Base-by-base conservation (phyloP, 2,797 vertebrate species). In the Myotis daubentonii region DNA sequence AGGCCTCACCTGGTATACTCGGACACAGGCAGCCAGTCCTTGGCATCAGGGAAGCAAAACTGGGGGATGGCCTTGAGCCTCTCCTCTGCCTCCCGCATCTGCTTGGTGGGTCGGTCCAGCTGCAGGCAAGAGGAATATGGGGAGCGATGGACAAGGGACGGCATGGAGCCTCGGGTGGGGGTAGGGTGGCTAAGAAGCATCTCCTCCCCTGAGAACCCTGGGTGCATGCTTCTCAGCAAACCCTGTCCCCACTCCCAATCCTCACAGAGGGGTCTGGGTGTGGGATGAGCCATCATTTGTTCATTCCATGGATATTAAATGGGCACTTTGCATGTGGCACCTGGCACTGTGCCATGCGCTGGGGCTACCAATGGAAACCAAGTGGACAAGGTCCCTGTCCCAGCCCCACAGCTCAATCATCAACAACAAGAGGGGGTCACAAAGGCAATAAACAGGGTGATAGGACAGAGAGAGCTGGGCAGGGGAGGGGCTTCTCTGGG, bases 41-140 rank as follows among this genome's bases (percentile, higher is more conserved):
- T 99, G 95, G 99, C 99, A 94, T 99, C 99, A 22, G 99, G 99
- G 96, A 99, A 99, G 98, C 99, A 99, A 98, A 99, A 99, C 97
- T 99, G 99, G 17, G 99, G 99, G 93, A 99, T 99, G 57, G 99
- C 99, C 98, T 99, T 99, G 90, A 99, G 99, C 66, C 99, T 98
- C 96, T 99, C 99, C 95, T 99, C 99, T 0, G 99, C 99, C 96
- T 99, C 99, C 72, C 99, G 99, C 98, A 99, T 99, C 98, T 99
- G 99, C 97, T 99, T 99, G 95, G 99, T 99, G 91, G 98, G 99
- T 95, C 99, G 98, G 98, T 99, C 99, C 97, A 99, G 98, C 99
- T 99, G 98, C 72, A 92, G 97, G 97, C 65, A 95, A 94, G 60
- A 91, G 30, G 60, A 86, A 86, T 4, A 79, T 3, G n/a, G 47